These are phyloP conservation scores for Aspidiotus destructor DNA, from an alignment of 2,888 invertebrate species.

Conservation along the genomic window DNA sequence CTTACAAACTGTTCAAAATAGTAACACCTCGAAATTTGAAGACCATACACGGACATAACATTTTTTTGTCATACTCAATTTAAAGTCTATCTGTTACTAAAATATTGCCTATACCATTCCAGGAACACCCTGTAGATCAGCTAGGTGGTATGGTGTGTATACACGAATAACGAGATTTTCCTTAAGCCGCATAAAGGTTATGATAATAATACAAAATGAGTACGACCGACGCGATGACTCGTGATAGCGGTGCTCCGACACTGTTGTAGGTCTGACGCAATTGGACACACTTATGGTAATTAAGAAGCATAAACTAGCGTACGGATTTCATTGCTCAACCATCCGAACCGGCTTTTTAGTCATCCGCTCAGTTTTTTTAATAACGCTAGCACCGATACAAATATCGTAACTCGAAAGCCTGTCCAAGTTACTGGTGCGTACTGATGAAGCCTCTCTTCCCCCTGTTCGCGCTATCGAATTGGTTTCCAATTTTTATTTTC, in stretches of 20 bases:
- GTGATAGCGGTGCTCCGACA: conserved; percentile 29
- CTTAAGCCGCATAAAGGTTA: background rate
- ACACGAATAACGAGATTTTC: conserved; percentile 4
- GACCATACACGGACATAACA: too few species aligned
- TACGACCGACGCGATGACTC: conserved; percentile 25
- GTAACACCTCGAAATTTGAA: too few species aligned
- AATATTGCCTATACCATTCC: too few species aligned
- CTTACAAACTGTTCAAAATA: too few species aligned
- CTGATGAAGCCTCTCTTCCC: background rate
- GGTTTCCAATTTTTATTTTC: conserved; percentile 10
- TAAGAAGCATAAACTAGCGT: conserved; percentile 31
- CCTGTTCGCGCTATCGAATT: background rate
- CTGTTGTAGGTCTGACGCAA: conserved; percentile 32
- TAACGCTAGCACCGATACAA: background rate
- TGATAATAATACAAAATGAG: background rate
- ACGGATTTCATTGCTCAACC: conserved; percentile 32
- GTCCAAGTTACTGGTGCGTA: background rate
- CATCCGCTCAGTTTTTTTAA: conserved; percentile 13
- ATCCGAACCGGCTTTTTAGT: conserved; percentile 32
- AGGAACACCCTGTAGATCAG: too few species aligned
- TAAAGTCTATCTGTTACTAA: too few species aligned
- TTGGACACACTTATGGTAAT: conserved; percentile 33
- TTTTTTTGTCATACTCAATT: too few species aligned
- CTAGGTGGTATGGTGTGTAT: background rate
- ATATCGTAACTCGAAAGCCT: background rate